Conservation (phyloP, 2,888 invertebrate genomes). For the Perdita meconis region DNA sequence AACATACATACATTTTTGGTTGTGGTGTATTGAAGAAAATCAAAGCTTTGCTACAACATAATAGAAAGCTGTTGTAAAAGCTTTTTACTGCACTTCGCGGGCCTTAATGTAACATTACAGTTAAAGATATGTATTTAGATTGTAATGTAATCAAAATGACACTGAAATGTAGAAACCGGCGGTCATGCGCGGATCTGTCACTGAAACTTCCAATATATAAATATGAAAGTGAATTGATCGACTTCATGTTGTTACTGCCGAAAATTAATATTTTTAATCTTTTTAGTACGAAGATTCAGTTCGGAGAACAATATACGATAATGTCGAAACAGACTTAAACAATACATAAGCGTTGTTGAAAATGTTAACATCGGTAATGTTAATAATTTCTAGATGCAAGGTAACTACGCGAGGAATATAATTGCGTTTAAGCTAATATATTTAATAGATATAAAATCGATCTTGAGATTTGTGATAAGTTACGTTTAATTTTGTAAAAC, state of each 20-base stretch:
- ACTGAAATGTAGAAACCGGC: constrained; percentile 34
- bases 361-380: constrained; percentile 1
- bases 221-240: background rate
- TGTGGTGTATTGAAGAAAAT: constrained; percentile 1
- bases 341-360: background rate
- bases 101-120: constrained; percentile 52
- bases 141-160: constrained; percentile 56
- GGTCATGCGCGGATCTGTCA: constrained; percentile 21
- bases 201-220: constrained; percentile 19
- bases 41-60: constrained; percentile 27
- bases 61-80: constrained; percentile 8
- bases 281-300: background rate
- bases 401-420: background rate
- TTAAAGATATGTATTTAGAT: constrained; percentile 58
- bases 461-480: background rate
- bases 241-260: constrained; percentile 8
- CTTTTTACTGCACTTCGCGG: constrained; percentile 41
- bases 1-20: constrained; percentile 16
- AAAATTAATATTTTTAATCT: constrained; percentile 8
- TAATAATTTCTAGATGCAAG: constrained; percentile 5
- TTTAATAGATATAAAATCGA: constrained; percentile 5
- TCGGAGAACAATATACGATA: background rate
- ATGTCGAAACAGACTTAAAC: background rate
- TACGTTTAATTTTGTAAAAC: background rate
- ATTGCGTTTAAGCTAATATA: constrained; percentile 10